These are phyloP conservation scores for Otolemur crassicaudatus DNA, from an alignment of 2,797 vertebrate genomes.

Conservation along the genomic window DNA sequence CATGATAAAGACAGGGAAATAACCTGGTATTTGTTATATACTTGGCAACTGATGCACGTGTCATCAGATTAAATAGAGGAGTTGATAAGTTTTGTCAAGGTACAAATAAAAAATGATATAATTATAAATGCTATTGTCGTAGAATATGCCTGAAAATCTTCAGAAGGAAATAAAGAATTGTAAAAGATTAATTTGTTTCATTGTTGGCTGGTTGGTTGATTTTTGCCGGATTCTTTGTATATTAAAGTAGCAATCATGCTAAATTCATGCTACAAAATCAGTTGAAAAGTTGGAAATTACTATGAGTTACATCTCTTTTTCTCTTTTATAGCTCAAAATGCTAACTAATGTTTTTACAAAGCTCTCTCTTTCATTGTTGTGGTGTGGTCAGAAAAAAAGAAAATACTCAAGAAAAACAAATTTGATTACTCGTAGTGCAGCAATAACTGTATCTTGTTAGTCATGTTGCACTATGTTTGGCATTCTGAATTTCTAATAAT, in stretches of 20 bases:
- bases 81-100: slow-evolving; percentile 59
- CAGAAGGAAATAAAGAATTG: slow-evolving; percentile 52
- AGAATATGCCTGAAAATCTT: slow-evolving; percentile 54
- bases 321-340: slow-evolving; percentile 5
- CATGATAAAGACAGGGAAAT: neutral
- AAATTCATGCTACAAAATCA: slow-evolving; percentile 23
- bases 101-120: slow-evolving; percentile 46
- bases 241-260: slow-evolving; percentile 34
- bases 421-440: slow-evolving; percentile 27
- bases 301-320: neutral
- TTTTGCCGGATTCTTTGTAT: slow-evolving; percentile 37
- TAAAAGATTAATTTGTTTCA: neutral
- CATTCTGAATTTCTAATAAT: slow-evolving; percentile 18
- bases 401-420: slow-evolving; percentile 36
- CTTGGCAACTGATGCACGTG: slow-evolving; percentile 4
- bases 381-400: slow-evolving; percentile 23
- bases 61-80: slow-evolving; percentile 49
- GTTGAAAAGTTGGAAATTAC: slow-evolving; percentile 47
- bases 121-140: slow-evolving; percentile 29
- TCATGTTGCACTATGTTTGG: slow-evolving; percentile 5
- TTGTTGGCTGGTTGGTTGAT: neutral
- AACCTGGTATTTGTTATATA: slow-evolving; percentile 31
- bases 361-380: slow-evolving; percentile 27
- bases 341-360: slow-evolving; percentile 6
- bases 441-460: neutral